Evolutionary conservation across 2,888 invertebrate genomes (phyloP).

Genomic region (Trissolcus japonicus): DNA sequence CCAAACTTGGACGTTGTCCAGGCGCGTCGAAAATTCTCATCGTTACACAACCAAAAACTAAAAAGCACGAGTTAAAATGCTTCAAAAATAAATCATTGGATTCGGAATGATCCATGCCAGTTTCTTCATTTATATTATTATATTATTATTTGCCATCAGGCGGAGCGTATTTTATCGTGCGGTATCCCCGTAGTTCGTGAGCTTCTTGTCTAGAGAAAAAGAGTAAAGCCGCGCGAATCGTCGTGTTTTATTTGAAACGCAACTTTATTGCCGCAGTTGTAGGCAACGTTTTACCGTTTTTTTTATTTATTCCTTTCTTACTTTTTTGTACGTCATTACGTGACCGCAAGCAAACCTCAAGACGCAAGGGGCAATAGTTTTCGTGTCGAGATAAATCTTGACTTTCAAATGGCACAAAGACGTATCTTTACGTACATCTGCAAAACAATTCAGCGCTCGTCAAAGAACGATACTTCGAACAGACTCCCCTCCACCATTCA

Average conservation of each 20-base stretch:
- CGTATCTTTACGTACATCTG: constrained; percentile 36
- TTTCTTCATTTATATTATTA: too few species aligned
- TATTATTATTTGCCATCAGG: too few species aligned
- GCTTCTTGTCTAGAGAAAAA: constrained; percentile 4
- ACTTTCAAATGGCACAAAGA: constrained; percentile 37
- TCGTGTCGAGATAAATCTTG: constrained; percentile 36
- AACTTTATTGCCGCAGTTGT: constrained; percentile 33
- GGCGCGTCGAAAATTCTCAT: background rate
- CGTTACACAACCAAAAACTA: background rate
- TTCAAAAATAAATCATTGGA: too few species aligned
- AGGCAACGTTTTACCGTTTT: constrained; percentile 36
- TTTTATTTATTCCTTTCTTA: too few species aligned
- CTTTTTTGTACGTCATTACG: constrained; percentile 28
- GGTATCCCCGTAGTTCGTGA: too few species aligned
- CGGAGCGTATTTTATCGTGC: too few species aligned
- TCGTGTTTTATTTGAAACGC: constrained; percentile 14
- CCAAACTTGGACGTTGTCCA: constrained; percentile 8
- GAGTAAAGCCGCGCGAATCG: too few species aligned
- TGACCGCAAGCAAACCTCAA: constrained; percentile 32
- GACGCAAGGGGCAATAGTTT: constrained; percentile 34
- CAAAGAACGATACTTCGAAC: constrained; percentile 30
- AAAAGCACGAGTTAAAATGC: background rate
- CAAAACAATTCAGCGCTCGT: constrained; percentile 32
- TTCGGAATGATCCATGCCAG: too few species aligned
- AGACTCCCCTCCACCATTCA: background rate